These are phyloP conservation scores for Rousettus leschenaultii DNA, from an alignment of 2,113 vertebrate genomes.

Conservation along the genomic window DNA sequence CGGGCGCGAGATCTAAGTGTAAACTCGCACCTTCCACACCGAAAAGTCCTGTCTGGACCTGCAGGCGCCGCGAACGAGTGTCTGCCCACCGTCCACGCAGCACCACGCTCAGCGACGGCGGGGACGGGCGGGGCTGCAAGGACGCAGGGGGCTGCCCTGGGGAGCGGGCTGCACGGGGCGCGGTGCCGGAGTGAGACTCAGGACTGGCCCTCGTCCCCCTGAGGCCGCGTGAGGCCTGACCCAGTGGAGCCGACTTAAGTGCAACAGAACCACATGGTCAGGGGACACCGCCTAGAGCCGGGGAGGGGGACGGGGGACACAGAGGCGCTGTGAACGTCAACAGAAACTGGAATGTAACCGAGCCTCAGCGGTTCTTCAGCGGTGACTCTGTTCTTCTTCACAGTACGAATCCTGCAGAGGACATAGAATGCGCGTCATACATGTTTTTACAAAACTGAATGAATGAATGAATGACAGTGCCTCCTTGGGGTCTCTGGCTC, in stretches of 20 bases:
- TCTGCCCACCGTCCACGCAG: too few species aligned
- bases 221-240: not conserved
- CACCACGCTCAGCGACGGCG: too few species aligned
- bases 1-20: not conserved
- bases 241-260: not conserved
- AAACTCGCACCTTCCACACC: not conserved
- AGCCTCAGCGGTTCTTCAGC: fast-evolving
- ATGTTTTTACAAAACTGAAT: not conserved
- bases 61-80: not conserved
- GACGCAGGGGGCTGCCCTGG: too few species aligned
- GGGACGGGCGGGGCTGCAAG: too few species aligned
- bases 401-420: not conserved
- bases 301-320: fast-evolving
- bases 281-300: not conserved
- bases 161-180: too few species aligned
- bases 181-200: not conserved
- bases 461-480: not conserved
- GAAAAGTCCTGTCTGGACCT: not conserved
- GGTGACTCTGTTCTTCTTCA: not conserved
- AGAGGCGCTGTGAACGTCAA: not conserved
- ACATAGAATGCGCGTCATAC: not conserved
- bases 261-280: fast-evolving
- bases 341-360: not conserved
- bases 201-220: not conserved
- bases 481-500: not conserved